Evolutionary conservation across 1,140 invertebrate species (phyloP), one percentile per base, ranked within the genome.

Genomic region (Bombus waltoni): DNA sequence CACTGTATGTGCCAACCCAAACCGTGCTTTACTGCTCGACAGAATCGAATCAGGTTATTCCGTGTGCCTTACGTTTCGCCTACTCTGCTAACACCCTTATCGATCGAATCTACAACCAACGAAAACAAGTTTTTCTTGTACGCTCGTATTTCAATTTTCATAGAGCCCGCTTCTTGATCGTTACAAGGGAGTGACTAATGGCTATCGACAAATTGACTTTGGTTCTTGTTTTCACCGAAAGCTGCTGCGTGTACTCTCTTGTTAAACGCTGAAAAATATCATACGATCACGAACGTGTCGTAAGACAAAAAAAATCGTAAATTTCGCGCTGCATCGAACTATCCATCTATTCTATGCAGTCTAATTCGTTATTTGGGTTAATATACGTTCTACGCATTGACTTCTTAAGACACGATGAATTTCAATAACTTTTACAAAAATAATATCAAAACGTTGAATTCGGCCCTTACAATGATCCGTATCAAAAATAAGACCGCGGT

Each of bases 1-100:
- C 81, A 82, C 42, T 65, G 53, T 42, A 15, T n/a, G 71, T 47
- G 42, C 81, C 42, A 44, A 47, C 28, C 81, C 22, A 38, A 82
- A 82, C 71, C 47, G 53, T n/a, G 81, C 42, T 82, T 66, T 75
- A 66, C 47, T 38, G 72, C 59, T 18, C 40, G 59, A 75, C 57
- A 72, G 35, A 59, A 74, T 74, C 57, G 47, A 74, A 42, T 47
- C 47, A 28, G 13, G 35, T 18, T 74, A 40, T 57, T 74, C 71
- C 80, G 57, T 53, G 78, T 57, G 66, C 78, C 66, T 70, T 47
- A 38, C 22, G 11, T 68, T 68, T 38, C 35, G 32, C 22, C 22
- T n/a, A 66, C 66, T 38, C 66, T 25, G 9, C 66, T 68, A 81
- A n/a, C 76, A 42, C 38, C 38, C 38, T 53, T 71, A 57, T 81